Percentiles rank a stretch among this genome's conserved stretches.
These are phyloP conservation scores for Cryptoleucopteryx plumbea DNA, from an alignment of 2,113 vertebrate species.

Conservation along the genomic window DNA sequence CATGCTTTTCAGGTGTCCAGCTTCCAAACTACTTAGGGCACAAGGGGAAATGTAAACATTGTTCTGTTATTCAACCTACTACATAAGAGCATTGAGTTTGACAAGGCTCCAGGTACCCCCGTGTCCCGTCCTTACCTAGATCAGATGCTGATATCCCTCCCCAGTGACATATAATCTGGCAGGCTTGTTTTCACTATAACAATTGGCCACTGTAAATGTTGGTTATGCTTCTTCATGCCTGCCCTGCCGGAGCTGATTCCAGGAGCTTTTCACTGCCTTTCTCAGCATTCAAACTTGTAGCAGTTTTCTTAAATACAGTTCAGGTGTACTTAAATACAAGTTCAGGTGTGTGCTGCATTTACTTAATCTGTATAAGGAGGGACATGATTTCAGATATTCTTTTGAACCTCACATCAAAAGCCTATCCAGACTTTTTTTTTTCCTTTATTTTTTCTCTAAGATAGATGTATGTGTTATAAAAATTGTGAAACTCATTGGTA, in stretches of 20 bases:
- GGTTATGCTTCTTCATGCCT: neutral
- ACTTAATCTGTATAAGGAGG: neutral
- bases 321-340: neutral
- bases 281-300: neutral
- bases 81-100: constrained; percentile 69
- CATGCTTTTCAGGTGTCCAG: constrained; percentile 40
- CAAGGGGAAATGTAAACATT: constrained; percentile 74
- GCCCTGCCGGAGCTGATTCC: neutral
- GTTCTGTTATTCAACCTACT: constrained; percentile 71
- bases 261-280: neutral
- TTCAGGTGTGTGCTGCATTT: neutral
- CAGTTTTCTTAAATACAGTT: neutral
- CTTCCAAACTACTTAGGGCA: constrained; percentile 44
- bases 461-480: neutral
- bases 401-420: neutral
- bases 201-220: constrained; percentile 70
- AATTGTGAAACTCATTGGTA: neutral
- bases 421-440: neutral
- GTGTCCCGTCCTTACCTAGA: constrained; percentile 52
- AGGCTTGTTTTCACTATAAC: constrained; percentile 70
- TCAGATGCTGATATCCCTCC: constrained; percentile 67
- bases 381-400: neutral
- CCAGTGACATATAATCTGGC: constrained; percentile 68
- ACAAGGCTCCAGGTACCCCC: constrained; percentile 68
- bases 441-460: neutral